Evolutionary conservation across 1,140 invertebrate species (phyloP).

Genomic region (Apolygus lucorum): DNA sequence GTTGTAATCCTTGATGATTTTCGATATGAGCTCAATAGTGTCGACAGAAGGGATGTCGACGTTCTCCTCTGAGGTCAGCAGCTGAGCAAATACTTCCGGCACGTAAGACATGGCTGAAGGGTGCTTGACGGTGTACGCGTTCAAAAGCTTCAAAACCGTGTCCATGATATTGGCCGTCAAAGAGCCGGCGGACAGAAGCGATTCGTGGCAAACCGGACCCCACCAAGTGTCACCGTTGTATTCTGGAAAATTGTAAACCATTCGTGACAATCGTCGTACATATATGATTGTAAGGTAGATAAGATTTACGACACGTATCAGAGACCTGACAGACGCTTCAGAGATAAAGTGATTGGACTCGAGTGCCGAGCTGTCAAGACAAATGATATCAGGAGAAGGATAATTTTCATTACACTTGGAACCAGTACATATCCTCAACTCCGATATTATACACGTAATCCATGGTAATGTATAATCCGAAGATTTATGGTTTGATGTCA

Average conservation of each 20-base stretch:
- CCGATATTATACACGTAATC: too few relatives aligned
- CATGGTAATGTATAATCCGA: too few relatives aligned
- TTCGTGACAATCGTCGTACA: too few relatives aligned
- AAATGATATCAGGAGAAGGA: too few relatives aligned
- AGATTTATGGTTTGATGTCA: too few relatives aligned
- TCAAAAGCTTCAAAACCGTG: constrained; percentile 42
- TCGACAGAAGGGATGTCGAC: constrained; percentile 24
- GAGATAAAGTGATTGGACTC: too few relatives aligned
- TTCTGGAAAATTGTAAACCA: constrained; percentile 25
- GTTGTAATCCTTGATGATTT: constrained; percentile 29
- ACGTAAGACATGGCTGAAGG: constrained; percentile 20
- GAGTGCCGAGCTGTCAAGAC: too few relatives aligned
- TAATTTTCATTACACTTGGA: too few relatives aligned
- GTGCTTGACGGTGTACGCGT: constrained; percentile 36
- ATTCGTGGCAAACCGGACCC: constrained; percentile 19
- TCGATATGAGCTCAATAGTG: constrained; percentile 24
- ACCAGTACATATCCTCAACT: too few relatives aligned
- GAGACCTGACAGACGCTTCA: too few relatives aligned
- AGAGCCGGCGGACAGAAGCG: constrained; percentile 38
- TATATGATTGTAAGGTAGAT: too few relatives aligned
- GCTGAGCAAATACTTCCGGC: constrained; percentile 28
- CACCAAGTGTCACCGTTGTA: constrained; percentile 29
- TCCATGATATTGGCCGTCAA: constrained; percentile 40
- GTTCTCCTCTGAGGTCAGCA: constrained; percentile 23
- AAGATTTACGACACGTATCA: too few relatives aligned